Evolutionary conservation across 2,113 vertebrate species (phyloP).

Genomic region (Eclectus roratus): DNA sequence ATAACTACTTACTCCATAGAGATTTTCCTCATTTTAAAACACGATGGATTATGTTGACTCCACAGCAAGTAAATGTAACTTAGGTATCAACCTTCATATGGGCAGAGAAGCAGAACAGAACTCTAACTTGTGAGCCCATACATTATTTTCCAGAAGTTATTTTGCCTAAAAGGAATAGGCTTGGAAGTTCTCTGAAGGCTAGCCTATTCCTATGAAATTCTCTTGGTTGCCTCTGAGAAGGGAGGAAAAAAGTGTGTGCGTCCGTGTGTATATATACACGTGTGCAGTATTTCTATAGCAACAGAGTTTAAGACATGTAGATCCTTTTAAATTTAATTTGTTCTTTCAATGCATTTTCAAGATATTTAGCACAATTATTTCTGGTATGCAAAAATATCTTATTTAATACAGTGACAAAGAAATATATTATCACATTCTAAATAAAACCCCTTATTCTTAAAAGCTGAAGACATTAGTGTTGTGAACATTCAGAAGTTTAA

Average conservation of each 20-base stretch:
- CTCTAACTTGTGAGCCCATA: background rate
- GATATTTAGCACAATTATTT: background rate
- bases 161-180: background rate
- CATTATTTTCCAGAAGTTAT: background rate
- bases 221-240: background rate
- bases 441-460: background rate
- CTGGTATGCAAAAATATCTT: background rate
- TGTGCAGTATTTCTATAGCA: constrained; percentile 14
- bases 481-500: background rate
- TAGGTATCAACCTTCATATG: rapidly evolving
- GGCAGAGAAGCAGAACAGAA: background rate
- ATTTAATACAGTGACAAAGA: background rate
- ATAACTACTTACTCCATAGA: background rate
- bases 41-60: background rate
- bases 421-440: background rate
- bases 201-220: background rate
- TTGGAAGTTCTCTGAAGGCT: background rate
- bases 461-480: background rate
- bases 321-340: background rate
- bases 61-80: background rate
- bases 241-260: background rate
- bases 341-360: background rate
- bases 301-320: background rate
- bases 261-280: too few relatives aligned
- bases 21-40: background rate